phyloP scores from a whole-genome alignment of 2,797 vertebrate species.

The Manis javanica region DNA sequence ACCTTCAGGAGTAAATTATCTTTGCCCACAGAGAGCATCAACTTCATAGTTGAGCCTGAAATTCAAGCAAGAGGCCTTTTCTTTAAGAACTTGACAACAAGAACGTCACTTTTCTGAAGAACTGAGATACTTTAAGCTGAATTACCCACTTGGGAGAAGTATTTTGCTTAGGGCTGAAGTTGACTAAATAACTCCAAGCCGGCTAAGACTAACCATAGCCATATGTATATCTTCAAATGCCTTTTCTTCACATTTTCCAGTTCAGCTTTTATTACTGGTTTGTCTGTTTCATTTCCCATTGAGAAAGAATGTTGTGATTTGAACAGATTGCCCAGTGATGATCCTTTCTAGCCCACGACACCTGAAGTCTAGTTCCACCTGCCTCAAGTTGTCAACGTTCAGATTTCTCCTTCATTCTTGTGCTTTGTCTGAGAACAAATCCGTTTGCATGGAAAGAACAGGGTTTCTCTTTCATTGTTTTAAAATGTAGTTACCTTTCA shows the following conservation, averaged over 20 bases:
- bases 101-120: not conserved
- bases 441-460: not conserved
- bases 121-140: not conserved
- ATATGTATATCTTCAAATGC: not conserved
- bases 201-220: not conserved
- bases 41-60: not conserved
- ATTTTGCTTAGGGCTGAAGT: not conserved
- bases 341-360: not conserved
- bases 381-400: not conserved
- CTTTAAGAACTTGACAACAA: not conserved
- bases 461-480: not conserved
- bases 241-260: constrained; percentile 1
- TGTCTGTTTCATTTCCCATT: not conserved
- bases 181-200: not conserved
- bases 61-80: not conserved
- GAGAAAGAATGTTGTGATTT: not conserved
- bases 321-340: not conserved
- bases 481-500: not conserved
- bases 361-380: not conserved
- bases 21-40: not conserved
- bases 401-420: not conserved
- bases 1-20: not conserved
- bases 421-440: not conserved
- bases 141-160: not conserved
- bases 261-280: not conserved